Evolutionary conservation across 2,113 vertebrate genomes (phyloP), one percentile per base, ranked within the genome.

Genomic region (Nannospalax galili): DNA sequence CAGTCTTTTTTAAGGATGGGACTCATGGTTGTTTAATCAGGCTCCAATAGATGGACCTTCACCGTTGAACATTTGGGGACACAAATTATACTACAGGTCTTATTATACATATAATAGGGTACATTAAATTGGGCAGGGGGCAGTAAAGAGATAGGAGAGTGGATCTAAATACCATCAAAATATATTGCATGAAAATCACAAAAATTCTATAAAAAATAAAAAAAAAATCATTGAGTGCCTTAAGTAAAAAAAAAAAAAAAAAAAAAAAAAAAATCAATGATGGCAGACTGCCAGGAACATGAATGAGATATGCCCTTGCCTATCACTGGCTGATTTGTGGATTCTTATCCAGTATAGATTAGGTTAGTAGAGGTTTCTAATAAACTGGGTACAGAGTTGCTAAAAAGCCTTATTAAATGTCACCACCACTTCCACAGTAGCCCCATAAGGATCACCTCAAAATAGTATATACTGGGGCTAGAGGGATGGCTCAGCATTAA

Each of bases 321-420:
- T 74, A 42, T 93, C 52, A 48, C 7, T 3, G 35, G 52, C 32
- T 88, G 92, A 85, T 65, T 94, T 84, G 70, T 32, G 22, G n/a
- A 45, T 65, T 72, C 30, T 7, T 84, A 58, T 52, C 58, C 19
- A 35, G 7, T 52, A 20, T 72, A 75, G 24, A 37, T 85, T 35
- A 80, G 17, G 3, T 84, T 77, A 48, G 20, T 84, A 84, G 52
- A 72, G 22, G 32, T 84, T 95, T 90, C 82, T 94, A 70, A 42
- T 75, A 52, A 92, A 84, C 28, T 80, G 60, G 52, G 67, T 82
- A 86, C 24, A 92, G 45, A 91, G 89, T 87, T 48, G 62, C 15
- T 62, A 58, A 64, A 94, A 40, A 11, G 1, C 22, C 11, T 79
- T 67, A 81, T 89, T 85, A 70, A 40, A 85, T 32, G 69, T 70